These are phyloP conservation scores for Megalops atlanticus DNA, from an alignment of 2,113 vertebrate genomes.

Conservation along the genomic window DNA sequence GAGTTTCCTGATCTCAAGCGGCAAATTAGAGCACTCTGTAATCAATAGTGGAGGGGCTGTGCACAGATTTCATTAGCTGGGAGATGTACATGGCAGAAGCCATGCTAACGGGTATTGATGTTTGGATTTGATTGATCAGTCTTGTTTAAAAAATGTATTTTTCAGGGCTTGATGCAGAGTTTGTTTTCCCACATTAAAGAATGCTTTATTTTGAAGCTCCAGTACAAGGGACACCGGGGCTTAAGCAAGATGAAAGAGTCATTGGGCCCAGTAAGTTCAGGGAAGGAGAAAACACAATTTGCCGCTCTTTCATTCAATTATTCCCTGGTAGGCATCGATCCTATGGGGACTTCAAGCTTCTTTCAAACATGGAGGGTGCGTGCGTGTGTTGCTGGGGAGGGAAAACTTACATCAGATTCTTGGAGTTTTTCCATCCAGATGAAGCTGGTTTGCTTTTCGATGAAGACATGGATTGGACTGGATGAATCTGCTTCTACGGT, in stretches of 20 bases:
- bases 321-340: neutral
- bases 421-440: neutral
- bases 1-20: constrained; percentile 70
- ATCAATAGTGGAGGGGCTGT: constrained; percentile 75
- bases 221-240: neutral
- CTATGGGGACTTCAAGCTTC: neutral
- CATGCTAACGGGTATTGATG: constrained; percentile 85
- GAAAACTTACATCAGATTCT: neutral
- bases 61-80: constrained; percentile 79
- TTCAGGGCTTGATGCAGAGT: constrained; percentile 63
- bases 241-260: constrained; percentile 1
- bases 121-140: constrained; percentile 83
- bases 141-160: constrained; percentile 75
- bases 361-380: neutral
- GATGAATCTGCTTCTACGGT: neutral
- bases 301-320: constrained; percentile 5
- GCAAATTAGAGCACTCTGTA: constrained; percentile 71
- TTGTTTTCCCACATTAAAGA: constrained; percentile 54
- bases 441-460: neutral
- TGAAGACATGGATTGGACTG: neutral
- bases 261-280: neutral
- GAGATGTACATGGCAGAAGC: constrained; percentile 72
- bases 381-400: neutral
- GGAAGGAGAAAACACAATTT: neutral
- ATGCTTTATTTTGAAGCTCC: constrained; percentile 35